phyloP scores from a whole-genome alignment of 2,888 invertebrate genomes.

The Enchytraeus crypticus region DNA sequence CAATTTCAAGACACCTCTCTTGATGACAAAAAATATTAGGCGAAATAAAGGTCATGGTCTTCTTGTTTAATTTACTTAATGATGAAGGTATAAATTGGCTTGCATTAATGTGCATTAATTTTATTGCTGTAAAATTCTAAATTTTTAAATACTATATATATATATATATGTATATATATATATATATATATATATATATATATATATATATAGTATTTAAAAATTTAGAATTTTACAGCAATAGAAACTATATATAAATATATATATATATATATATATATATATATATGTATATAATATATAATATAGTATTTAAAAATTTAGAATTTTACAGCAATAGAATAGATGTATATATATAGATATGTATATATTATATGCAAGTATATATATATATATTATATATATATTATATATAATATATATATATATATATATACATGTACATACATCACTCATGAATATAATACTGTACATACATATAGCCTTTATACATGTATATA shows the following conservation, averaged over 20 bases:
- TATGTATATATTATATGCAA: not conserved
- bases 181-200: not conserved
- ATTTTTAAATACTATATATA: no score
- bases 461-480: no score
- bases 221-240: not conserved
- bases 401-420: not conserved
- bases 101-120: no score
- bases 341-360: not conserved
- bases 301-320: not conserved
- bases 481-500: no score
- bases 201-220: not conserved
- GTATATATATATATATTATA: no score
- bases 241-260: not conserved
- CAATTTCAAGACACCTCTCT: no score
- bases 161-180: not conserved
- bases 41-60: no score
- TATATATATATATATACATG: not conserved
- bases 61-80: no score
- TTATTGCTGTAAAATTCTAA: no score
- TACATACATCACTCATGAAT: no score
- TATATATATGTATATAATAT: not conserved
- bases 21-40: no score
- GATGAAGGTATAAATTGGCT: no score
- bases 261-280: not conserved
- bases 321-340: not conserved